phyloP scores from a whole-genome alignment of 2,888 invertebrate species.

The Protodeltote pygarga region DNA sequence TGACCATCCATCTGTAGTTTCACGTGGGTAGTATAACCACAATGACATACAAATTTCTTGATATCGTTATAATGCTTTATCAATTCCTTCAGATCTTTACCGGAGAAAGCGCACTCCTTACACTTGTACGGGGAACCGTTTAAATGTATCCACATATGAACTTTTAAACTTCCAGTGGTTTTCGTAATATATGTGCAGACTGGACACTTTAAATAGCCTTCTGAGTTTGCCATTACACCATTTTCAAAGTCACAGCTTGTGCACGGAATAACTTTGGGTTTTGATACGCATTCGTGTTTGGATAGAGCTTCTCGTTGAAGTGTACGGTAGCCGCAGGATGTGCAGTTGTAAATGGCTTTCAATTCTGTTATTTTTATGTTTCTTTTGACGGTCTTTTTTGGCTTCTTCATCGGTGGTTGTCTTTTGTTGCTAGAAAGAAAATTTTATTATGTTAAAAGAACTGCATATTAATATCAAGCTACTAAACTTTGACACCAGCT shows the following conservation, averaged over 20 bases:
- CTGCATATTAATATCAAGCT: background rate
- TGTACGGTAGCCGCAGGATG: slow-evolving; percentile 28
- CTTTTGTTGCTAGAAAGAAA: slow-evolving; percentile 1
- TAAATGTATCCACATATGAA: slow-evolving; percentile 36
- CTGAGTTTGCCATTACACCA: slow-evolving; percentile 2
- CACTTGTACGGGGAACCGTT: slow-evolving; percentile 36
- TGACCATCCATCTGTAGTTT: slow-evolving; percentile 26
- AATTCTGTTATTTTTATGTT: slow-evolving; percentile 36
- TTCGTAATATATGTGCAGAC: slow-evolving; percentile 25
- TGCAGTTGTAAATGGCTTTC: slow-evolving; percentile 38
- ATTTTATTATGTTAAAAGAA: background rate
- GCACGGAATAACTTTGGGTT: background rate
- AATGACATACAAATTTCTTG: slow-evolving; percentile 25
- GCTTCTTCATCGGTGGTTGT: too few species aligned
- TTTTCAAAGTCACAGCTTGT: slow-evolving; percentile 4
- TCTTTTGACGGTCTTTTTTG: background rate
- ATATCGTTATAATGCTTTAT: slow-evolving; percentile 21
- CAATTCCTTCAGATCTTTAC: slow-evolving; percentile 24
- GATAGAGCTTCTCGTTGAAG: slow-evolving; percentile 13
- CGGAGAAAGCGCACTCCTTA: slow-evolving; percentile 26
- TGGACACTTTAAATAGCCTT: slow-evolving; percentile 12
- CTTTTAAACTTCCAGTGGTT: slow-evolving; percentile 13
- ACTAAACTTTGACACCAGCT: background rate
- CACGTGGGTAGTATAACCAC: slow-evolving; percentile 29
- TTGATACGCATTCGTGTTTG: slow-evolving; percentile 14